Evolutionary conservation across 2,797 vertebrate genomes (phyloP).

Genomic region (Eospalax fontanierii): DNA sequence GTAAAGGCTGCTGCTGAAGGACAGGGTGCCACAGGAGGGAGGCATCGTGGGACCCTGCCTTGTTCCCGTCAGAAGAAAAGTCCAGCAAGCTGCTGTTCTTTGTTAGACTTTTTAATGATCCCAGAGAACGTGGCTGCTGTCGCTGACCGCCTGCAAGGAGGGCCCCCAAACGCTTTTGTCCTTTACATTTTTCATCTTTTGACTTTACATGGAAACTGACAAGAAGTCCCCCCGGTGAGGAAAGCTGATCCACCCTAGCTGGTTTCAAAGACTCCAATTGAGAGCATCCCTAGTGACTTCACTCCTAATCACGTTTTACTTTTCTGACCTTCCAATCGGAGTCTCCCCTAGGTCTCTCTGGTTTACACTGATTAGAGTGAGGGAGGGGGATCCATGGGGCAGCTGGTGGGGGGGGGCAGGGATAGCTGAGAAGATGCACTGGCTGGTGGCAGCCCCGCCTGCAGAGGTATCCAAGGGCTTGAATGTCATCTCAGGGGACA

Average conservation of each 20-base stretch:
- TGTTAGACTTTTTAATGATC: constrained; percentile 75
- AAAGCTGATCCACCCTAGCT: constrained; percentile 69
- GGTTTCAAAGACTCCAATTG: constrained; percentile 79
- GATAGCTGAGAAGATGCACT: constrained; percentile 84
- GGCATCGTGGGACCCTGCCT: not conserved
- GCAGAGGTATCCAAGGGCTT: constrained; percentile 87
- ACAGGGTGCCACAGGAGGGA: not conserved
- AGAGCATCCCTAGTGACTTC: constrained; percentile 56
- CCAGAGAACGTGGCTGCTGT: constrained; percentile 53
- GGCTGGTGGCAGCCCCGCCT: constrained; percentile 83
- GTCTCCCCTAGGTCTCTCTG: constrained; percentile 46
- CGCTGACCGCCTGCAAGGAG: constrained; percentile 35
- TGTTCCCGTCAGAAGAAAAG: constrained; percentile 72
- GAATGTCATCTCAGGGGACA: constrained; percentile 94
- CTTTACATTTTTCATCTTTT: constrained; percentile 59
- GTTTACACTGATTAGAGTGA: constrained; percentile 75
- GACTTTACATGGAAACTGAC: constrained; percentile 71
- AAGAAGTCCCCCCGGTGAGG: constrained; percentile 55
- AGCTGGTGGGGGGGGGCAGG: constrained; percentile 64
- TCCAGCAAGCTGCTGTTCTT: constrained; percentile 75
- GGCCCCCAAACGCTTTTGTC: constrained; percentile 57
- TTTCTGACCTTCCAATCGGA: constrained; percentile 32
- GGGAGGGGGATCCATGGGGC: not conserved
- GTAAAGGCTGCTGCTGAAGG: constrained; percentile 34
- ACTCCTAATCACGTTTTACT: constrained; percentile 79